A percentile compares a stretch with the other conserved stretches of the same genome.
Evolutionary conservation across 53 echinoderm and acorn worm species (phyloP).

Genomic region (Paracentrotus lividus): DNA sequence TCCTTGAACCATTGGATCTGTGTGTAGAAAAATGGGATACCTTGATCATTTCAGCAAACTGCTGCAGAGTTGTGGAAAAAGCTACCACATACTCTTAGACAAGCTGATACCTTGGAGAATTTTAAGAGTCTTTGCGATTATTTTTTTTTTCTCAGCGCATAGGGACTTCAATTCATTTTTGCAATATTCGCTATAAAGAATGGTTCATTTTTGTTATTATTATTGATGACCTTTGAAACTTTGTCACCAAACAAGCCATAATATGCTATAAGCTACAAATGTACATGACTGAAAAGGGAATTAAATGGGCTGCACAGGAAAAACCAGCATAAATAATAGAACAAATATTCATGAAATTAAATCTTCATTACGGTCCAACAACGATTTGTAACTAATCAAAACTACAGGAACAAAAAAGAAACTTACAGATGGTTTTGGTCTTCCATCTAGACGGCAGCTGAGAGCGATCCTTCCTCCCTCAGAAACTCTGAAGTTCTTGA

Average conservation of each 20-base stretch:
- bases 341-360: neutral
- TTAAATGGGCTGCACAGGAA: neutral
- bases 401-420: neutral
- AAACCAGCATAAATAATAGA: neutral
- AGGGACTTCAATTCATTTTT: too few relatives aligned
- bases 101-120: too few relatives aligned
- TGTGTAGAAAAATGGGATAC: neutral
- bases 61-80: too few relatives aligned
- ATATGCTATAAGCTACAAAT: too few relatives aligned
- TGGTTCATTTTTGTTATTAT: too few relatives aligned
- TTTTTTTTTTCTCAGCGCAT: too few relatives aligned
- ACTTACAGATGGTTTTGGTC: constrained; percentile 87
- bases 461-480: constrained; percentile 89
- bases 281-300: neutral
- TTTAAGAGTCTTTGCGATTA: too few relatives aligned
- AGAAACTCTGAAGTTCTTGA: constrained; percentile 91
- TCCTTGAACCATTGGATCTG: constrained; percentile 99
- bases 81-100: too few relatives aligned
- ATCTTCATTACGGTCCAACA: neutral
- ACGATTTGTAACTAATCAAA: neutral
- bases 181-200: too few relatives aligned
- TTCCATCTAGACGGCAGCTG: constrained; percentile 91
- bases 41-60: too few relatives aligned
- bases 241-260: neutral
- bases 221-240: too few relatives aligned